These are phyloP conservation scores for Mythimna ferrago DNA, from an alignment of 2,888 invertebrate genomes.

Conservation along the genomic window DNA sequence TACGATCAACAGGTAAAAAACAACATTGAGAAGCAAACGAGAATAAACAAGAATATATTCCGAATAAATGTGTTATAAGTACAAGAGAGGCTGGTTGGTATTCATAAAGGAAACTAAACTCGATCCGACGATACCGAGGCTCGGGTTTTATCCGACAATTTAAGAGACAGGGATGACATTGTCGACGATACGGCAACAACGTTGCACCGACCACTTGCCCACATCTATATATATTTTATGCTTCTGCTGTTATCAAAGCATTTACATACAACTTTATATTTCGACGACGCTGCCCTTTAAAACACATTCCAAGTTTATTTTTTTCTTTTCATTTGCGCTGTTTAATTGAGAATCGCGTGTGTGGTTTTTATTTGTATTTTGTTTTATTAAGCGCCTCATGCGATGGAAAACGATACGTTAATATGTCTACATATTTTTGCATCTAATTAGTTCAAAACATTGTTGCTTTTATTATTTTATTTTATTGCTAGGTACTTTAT, in stretches of 20 bases:
- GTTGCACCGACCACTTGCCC: conserved; percentile 60
- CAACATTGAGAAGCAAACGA: conserved; percentile 41
- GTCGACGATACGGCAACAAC: conserved; percentile 67
- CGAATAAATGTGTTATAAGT: conserved; percentile 56
- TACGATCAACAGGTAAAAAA: conserved; percentile 58
- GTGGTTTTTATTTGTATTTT: conserved; percentile 38
- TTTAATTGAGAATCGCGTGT: conserved; percentile 55
- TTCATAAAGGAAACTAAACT: conserved; percentile 65
- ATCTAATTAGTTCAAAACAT: conserved; percentile 32
- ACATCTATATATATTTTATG: conserved; percentile 70
- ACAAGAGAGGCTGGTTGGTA: conserved; percentile 63
- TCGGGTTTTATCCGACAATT: conserved; percentile 77
- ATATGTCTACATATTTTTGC: conserved; percentile 29
- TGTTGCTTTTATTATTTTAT: conserved; percentile 17
- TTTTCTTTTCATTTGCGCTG: conserved; percentile 41
- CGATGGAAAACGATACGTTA: conserved; percentile 43
- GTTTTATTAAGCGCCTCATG: conserved; percentile 44
- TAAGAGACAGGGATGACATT: conserved; percentile 79
- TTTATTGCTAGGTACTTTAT: neutral
- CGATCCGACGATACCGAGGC: conserved; percentile 60
- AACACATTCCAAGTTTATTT: conserved; percentile 37
- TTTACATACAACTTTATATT: conserved; percentile 69
- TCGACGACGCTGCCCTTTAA: conserved; percentile 61
- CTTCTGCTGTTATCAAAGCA: conserved; percentile 71
- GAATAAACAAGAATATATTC: conserved; percentile 52